phyloP scores from a whole-genome alignment of 2,797 vertebrate genomes.

The Tympanoctomys barrerae region DNA sequence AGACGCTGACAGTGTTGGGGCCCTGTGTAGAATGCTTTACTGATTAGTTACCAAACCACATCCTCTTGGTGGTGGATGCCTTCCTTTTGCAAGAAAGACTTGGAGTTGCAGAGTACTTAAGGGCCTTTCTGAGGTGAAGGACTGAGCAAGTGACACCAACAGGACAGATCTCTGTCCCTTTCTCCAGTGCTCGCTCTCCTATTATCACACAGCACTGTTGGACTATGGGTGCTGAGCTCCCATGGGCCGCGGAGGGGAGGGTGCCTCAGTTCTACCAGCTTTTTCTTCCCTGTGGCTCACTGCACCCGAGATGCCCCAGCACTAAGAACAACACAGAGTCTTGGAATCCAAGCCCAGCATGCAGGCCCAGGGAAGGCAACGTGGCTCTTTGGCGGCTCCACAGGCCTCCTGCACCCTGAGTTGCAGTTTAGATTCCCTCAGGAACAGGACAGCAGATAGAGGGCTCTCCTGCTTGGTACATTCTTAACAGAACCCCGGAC shows the following conservation, averaged over 20 bases:
- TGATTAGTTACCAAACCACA: not conserved
- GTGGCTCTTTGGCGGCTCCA: not conserved
- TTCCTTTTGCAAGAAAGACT: not conserved
- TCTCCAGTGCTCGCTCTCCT: fast-evolving
- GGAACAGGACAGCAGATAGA: not conserved
- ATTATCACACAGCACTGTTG: too few species aligned
- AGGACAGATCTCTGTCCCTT: not conserved
- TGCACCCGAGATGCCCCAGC: not conserved
- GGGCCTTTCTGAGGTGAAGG: not conserved
- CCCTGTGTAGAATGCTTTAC: not conserved
- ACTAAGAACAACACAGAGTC: not conserved
- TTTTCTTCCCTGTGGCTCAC: not conserved
- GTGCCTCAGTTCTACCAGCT: not conserved
- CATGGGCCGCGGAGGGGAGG: fast-evolving
- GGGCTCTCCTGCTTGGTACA: fast-evolving
- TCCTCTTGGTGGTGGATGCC: not conserved
- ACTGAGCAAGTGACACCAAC: fast-evolving
- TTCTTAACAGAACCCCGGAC: not conserved
- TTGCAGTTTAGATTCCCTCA: not conserved
- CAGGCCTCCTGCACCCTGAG: fast-evolving
- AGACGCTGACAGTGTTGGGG: not conserved
- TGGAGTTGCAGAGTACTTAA: too few species aligned
- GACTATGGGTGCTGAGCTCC: not conserved
- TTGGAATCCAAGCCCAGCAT: not conserved
- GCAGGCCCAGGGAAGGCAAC: not conserved